phyloP scores from a whole-genome alignment of 2,113 vertebrate species.

The Tympanuchus pallidicinctus region DNA sequence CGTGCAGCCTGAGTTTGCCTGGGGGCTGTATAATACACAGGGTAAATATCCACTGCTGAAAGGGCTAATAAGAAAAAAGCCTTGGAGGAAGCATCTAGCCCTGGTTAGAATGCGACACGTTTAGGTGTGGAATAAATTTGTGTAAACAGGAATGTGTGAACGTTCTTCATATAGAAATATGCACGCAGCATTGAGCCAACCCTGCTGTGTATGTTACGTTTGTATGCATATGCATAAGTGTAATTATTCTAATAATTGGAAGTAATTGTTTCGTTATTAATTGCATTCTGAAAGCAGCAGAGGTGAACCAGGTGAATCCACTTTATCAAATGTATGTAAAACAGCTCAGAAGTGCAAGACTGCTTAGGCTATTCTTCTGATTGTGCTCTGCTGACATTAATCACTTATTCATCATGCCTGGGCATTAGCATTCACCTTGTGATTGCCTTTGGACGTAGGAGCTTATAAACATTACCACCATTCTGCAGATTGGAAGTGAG shows the following conservation, averaged over 20 bases:
- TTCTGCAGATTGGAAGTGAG: not conserved
- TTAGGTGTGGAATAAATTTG: not conserved
- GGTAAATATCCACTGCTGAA: not conserved
- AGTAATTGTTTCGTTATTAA: fast-evolving
- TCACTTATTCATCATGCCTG: not conserved
- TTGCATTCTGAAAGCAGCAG: not conserved
- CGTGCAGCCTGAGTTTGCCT: not conserved
- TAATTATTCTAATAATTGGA: not conserved
- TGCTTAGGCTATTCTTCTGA: not conserved
- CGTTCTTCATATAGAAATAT: not conserved
- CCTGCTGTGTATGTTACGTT: not conserved
- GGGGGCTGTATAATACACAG: not conserved
- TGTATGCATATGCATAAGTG: not conserved
- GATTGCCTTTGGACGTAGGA: not conserved
- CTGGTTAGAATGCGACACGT: not conserved
- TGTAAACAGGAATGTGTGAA: not conserved
- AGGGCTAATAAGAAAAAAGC: not conserved
- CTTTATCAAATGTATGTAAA: not conserved
- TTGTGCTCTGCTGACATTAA: not conserved
- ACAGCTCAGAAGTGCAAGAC: not conserved
- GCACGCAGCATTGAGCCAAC: not conserved
- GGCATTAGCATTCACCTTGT: not conserved
- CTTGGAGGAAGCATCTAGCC: not conserved
- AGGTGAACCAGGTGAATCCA: not conserved
- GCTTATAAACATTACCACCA: fast-evolving